Percentiles rank a stretch among this genome's conserved stretches.
These are phyloP conservation scores for Pipistrellus pipistrellus DNA, from an alignment of 2,797 vertebrate genomes.

Conservation along the genomic window DNA sequence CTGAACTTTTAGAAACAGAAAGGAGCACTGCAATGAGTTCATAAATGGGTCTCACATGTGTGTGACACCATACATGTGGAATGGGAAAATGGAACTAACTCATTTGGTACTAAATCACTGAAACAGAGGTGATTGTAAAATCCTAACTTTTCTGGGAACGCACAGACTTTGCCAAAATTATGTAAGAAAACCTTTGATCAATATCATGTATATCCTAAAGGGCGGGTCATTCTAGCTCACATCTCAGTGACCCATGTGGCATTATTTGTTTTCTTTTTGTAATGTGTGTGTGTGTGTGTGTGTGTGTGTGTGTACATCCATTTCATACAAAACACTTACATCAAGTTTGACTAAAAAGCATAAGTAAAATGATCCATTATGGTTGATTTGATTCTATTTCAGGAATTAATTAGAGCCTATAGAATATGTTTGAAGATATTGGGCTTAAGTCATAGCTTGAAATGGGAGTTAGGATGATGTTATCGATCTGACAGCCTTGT, in stretches of 20 bases:
- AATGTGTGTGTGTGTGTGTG: background rate
- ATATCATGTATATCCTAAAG: background rate
- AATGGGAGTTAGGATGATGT: conserved; percentile 52
- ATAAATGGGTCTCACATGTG: background rate
- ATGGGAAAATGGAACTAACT: background rate
- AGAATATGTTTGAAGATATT: conserved; percentile 2
- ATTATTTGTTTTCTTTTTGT: background rate
- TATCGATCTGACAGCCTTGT: background rate
- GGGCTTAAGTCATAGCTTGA: conserved; percentile 29
- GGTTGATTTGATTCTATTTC: conserved; percentile 3
- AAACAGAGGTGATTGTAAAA: background rate
- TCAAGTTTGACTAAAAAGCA: background rate
- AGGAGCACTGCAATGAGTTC: background rate
- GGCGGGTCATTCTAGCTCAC: background rate
- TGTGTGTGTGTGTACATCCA: background rate
- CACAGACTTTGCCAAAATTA: background rate
- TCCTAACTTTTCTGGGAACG: background rate
- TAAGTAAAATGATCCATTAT: conserved; percentile 31
- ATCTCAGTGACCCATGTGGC: background rate
- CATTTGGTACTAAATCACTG: background rate
- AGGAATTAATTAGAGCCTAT: conserved; percentile 9
- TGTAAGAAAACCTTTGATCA: background rate
- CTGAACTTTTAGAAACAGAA: background rate
- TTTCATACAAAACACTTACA: background rate
- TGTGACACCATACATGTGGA: no score